phyloP scores from a whole-genome alignment of 2,888 invertebrate species.

The Galeruca laticollis region DNA sequence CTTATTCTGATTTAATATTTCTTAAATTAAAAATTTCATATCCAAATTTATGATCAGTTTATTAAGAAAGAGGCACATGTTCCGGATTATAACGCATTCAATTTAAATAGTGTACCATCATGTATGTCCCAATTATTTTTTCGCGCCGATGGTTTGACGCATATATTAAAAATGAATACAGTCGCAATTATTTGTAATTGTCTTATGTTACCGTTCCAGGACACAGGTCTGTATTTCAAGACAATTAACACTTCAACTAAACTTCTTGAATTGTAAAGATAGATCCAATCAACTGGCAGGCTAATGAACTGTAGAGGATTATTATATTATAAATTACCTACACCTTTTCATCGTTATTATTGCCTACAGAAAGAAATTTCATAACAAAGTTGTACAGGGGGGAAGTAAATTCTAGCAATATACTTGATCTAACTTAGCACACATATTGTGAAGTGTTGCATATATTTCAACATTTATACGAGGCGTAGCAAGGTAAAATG shows the following conservation, averaged over 20 bases:
- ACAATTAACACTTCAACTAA: conserved; percentile 8
- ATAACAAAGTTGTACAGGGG: too few relatives aligned
- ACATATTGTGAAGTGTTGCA: too few relatives aligned
- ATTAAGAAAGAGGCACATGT: conserved; percentile 32
- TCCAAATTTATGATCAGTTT: conserved; percentile 4
- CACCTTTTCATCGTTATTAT: too few relatives aligned
- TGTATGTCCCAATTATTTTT: conserved; percentile 68
- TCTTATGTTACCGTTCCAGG: conserved; percentile 42
- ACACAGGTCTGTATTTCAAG: conserved; percentile 43
- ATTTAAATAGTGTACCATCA: conserved; percentile 65
- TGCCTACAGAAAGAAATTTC: too few relatives aligned
- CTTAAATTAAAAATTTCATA: conserved; percentile 3
- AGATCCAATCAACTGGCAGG: too few relatives aligned
- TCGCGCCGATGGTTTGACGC: conserved; percentile 66
- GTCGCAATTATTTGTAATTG: conserved; percentile 63
- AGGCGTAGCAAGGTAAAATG: too few relatives aligned
- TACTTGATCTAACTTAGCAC: too few relatives aligned
- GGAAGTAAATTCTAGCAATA: too few relatives aligned
- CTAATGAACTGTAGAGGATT: too few relatives aligned
- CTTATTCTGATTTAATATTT: not conserved
- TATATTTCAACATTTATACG: too few relatives aligned
- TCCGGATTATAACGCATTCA: conserved; percentile 54
- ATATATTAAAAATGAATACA: conserved; percentile 62
- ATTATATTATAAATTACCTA: too few relatives aligned
- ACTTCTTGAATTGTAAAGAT: not conserved